Evolutionary conservation across 92 coral and sea anemone genomes (phyloP).

Genomic region (Desmophyllum pertusum): DNA sequence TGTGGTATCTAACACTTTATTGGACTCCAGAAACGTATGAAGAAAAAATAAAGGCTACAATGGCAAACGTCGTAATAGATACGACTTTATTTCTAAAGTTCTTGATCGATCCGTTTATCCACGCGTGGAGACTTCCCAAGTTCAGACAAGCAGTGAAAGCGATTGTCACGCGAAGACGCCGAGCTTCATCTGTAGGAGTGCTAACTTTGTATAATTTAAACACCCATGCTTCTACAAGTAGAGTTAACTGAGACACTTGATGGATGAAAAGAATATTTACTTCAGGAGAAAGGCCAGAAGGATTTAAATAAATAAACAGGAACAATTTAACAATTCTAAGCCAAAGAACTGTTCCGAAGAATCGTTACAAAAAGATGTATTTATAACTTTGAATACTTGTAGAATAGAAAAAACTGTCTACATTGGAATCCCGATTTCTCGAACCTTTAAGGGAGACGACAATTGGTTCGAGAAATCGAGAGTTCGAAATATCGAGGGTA

Average conservation of each 20-base stretch:
- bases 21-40: conserved; percentile 40
- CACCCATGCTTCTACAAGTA: not conserved
- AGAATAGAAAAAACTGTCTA: too few relatives aligned
- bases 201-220: conserved; percentile 9
- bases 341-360: not conserved
- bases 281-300: not conserved
- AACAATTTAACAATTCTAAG: not conserved
- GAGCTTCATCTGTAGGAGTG: not conserved
- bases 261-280: not conserved
- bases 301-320: not conserved
- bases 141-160: conserved; percentile 61
- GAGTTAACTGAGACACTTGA: not conserved
- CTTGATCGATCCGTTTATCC: conserved; percentile 77
- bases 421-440: too few relatives aligned
- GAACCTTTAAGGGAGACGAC: too few relatives aligned
- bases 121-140: conserved; percentile 70
- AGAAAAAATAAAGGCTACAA: conserved; percentile 39
- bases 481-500: too few relatives aligned
- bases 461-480: too few relatives aligned
- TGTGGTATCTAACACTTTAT: conserved; percentile 74
- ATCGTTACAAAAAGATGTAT: too few relatives aligned
- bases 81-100: conserved; percentile 71
- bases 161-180: conserved; percentile 37
- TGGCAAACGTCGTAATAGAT: conserved; percentile 58
- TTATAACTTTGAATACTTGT: too few relatives aligned